phyloP scores from a whole-genome alignment of 2,113 vertebrate genomes.

The Nyctereutes procyonoides region DNA sequence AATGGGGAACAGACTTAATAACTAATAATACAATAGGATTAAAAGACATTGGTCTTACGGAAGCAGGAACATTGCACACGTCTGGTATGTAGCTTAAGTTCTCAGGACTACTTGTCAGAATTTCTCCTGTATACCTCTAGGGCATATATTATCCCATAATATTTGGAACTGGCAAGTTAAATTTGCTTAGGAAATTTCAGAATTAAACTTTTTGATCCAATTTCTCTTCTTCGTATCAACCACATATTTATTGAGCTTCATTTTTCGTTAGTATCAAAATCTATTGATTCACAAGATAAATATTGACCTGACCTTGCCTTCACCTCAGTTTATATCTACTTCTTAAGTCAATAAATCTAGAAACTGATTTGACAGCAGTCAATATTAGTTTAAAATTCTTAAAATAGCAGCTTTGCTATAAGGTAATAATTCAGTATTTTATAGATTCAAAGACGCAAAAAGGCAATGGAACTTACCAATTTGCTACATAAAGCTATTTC shows the following conservation, averaged over 20 bases:
- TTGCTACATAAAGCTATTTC: conserved; percentile 43
- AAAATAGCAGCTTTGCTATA: conserved; percentile 84
- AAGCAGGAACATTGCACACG: neutral
- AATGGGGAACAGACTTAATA: neutral
- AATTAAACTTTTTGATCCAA: conserved; percentile 79
- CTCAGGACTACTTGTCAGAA: conserved; percentile 18
- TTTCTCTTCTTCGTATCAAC: conserved; percentile 76
- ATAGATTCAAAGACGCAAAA: conserved; percentile 79
- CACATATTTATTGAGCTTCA: conserved; percentile 82
- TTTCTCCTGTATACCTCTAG: neutral
- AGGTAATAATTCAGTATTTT: conserved; percentile 81
- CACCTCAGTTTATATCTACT: conserved; percentile 88
- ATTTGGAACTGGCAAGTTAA: conserved; percentile 49
- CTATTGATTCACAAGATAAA: conserved; percentile 88
- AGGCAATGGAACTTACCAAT: conserved; percentile 47
- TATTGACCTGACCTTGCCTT: conserved; percentile 88
- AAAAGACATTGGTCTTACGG: conserved; percentile 3
- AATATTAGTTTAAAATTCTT: conserved; percentile 87
- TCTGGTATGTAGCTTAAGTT: neutral
- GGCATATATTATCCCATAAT: conserved; percentile 27
- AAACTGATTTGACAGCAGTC: conserved; percentile 89
- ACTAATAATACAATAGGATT: neutral
- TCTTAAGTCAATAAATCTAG: conserved; percentile 87
- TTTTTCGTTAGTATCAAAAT: conserved; percentile 88
- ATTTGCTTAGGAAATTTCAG: conserved; percentile 77